A percentile compares a stretch with the other conserved stretches of the same genome.
These are phyloP conservation scores for Lathronympha strigana DNA, from an alignment of 2,888 invertebrate species.

Conservation along the genomic window DNA sequence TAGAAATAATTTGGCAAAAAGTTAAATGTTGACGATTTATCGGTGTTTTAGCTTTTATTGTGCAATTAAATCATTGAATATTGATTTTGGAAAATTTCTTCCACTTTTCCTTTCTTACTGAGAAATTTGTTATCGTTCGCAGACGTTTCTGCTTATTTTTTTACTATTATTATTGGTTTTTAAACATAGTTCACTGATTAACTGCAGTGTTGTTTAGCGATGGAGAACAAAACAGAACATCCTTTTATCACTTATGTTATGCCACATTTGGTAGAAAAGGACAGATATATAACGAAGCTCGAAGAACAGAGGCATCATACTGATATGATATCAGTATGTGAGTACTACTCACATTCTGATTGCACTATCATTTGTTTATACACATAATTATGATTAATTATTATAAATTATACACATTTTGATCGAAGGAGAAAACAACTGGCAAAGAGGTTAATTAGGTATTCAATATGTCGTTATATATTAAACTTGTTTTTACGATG, in stretches of 20 bases:
- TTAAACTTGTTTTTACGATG: neutral
- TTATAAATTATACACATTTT: neutral
- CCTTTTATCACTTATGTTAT: neutral
- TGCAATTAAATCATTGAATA: neutral
- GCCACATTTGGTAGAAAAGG: neutral
- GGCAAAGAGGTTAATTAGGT: slow-evolving; percentile 5
- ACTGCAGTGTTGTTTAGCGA: neutral
- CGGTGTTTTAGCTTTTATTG: slow-evolving; percentile 22
- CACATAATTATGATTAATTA: slow-evolving; percentile 1
- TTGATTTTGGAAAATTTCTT: neutral
- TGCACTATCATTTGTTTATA: slow-evolving; percentile 13
- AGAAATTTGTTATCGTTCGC: too few relatives aligned
- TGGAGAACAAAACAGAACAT: too few relatives aligned
- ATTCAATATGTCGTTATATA: neutral
- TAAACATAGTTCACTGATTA: neutral
- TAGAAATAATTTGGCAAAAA: slow-evolving; percentile 15
- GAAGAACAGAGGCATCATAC: neutral
- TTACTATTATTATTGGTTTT: neutral
- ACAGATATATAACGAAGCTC: neutral
- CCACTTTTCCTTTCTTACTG: too few relatives aligned
- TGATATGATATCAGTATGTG: neutral
- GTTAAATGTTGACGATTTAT: slow-evolving; percentile 13
- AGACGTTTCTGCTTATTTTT: neutral
- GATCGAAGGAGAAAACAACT: neutral
- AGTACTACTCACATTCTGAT: slow-evolving; percentile 11